These are phyloP conservation scores for Xestia c-nigrum DNA, from an alignment of 2,888 invertebrate species.

Conservation along the genomic window DNA sequence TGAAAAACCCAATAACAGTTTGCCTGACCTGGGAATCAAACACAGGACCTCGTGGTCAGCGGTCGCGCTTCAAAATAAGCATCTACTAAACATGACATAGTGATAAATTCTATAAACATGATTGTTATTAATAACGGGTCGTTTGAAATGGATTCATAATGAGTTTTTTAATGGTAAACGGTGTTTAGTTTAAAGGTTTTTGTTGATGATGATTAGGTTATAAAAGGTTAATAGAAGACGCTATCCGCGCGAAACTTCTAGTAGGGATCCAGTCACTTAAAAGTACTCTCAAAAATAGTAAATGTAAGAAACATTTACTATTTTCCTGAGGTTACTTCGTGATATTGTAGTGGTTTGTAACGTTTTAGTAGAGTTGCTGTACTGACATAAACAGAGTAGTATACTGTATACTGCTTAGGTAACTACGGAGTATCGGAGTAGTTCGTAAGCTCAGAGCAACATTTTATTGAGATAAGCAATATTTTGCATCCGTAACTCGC, in stretches of 20 bases:
- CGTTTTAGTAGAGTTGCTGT: slow-evolving; percentile 11
- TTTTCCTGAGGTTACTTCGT: background rate
- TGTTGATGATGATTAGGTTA: background rate
- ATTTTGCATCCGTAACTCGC: slow-evolving; percentile 51
- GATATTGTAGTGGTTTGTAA: background rate
- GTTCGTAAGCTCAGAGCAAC: slow-evolving; percentile 28
- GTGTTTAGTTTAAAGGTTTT: background rate
- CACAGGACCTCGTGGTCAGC: no score
- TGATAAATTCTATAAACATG: background rate
- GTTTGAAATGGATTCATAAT: background rate
- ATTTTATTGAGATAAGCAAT: slow-evolving; percentile 58
- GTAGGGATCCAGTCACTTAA: background rate
- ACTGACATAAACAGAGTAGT: slow-evolving; percentile 6
- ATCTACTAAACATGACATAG: background rate
- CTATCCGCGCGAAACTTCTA: background rate
- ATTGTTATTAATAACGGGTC: background rate
- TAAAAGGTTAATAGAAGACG: background rate
- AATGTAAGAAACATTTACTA: no score
- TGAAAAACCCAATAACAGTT: no score
- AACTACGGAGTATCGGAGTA: background rate
- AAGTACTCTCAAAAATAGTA: background rate
- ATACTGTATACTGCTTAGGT: background rate
- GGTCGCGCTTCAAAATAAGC: background rate
- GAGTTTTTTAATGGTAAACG: background rate
- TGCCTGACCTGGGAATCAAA: no score